Conservation (phyloP, 2,797 vertebrate genomes). For the Chaunax sp. region DNA sequence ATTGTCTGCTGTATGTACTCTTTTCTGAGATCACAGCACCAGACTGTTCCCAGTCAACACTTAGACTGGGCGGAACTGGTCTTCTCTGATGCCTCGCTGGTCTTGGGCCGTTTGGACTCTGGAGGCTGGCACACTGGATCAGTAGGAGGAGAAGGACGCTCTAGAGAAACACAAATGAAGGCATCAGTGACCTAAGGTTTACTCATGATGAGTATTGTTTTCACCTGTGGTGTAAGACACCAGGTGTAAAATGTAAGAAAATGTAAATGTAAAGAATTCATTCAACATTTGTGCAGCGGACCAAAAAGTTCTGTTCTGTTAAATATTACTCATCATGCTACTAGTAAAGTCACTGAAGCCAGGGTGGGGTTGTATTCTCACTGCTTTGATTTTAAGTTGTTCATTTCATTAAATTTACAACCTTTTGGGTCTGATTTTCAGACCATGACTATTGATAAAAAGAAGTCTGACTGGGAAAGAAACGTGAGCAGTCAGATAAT, state of each 20-base stretch:
- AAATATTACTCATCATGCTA: too few species aligned
- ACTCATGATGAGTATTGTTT: background rate
- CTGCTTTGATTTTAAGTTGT: too few species aligned
- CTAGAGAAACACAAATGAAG: slow-evolving; percentile 71
- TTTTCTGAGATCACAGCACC: background rate
- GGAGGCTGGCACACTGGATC: slow-evolving; percentile 86
- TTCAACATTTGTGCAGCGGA: background rate
- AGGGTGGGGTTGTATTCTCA: too few species aligned
- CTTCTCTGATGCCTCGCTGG: slow-evolving; percentile 57
- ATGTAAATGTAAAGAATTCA: background rate
- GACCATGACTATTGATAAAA: background rate
- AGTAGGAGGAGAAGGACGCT: slow-evolving; percentile 82
- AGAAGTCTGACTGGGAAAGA: background rate
- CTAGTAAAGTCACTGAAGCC: too few species aligned
- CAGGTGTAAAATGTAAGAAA: too few species aligned
- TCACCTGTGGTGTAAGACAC: background rate
- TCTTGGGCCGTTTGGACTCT: slow-evolving; percentile 88
- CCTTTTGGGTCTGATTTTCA: background rate
- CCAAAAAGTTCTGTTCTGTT: too few species aligned
- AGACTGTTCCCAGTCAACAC: slow-evolving; percentile 6
- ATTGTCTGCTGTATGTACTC: slow-evolving; percentile 6
- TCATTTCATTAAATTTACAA: too few species aligned
- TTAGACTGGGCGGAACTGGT: slow-evolving; percentile 42
- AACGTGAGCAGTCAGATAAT: background rate
- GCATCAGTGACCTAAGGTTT: slow-evolving; percentile 4